Percentiles rank a stretch among this genome's conserved stretches.
phyloP scores from a whole-genome alignment of 2,113 vertebrate species.

The Salminus brasiliensis region DNA sequence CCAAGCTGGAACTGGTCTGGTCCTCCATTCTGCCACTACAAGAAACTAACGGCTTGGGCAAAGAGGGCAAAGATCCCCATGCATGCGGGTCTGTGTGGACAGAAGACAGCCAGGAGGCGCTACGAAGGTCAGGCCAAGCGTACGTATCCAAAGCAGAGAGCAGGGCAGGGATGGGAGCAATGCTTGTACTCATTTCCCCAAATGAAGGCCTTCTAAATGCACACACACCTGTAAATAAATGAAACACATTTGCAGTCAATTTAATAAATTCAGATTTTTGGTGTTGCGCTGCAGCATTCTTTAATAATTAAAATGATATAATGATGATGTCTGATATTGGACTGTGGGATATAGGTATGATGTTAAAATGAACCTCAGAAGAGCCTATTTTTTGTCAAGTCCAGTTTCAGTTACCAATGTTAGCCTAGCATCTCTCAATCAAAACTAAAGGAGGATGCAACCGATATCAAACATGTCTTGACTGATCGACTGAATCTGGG shows the following conservation, averaged over 20 bases:
- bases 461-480: too few species aligned
- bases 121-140: constrained; percentile 55
- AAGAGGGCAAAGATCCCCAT: constrained; percentile 50
- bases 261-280: too few species aligned
- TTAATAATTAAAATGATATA: too few species aligned
- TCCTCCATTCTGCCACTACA: constrained; percentile 60
- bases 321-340: too few species aligned
- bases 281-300: too few species aligned
- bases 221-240: constrained; percentile 34
- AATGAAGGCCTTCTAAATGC: constrained; percentile 35
- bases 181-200: constrained; percentile 65
- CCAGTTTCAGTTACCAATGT: too few species aligned
- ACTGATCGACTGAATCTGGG: too few species aligned
- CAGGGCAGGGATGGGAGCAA: constrained; percentile 46
- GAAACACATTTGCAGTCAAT: background rate
- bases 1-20: background rate
- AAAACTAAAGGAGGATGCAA: too few species aligned
- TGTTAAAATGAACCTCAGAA: too few species aligned
- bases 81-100: constrained; percentile 1
- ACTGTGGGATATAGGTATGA: too few species aligned
- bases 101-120: constrained; percentile 22
- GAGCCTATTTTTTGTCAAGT: too few species aligned
- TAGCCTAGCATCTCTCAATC: too few species aligned
- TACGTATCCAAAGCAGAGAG: constrained; percentile 40
- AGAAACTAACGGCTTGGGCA: background rate